Evolutionary conservation across 2,113 vertebrate genomes (phyloP).

Genomic region (Malurus alboscapulatus): DNA sequence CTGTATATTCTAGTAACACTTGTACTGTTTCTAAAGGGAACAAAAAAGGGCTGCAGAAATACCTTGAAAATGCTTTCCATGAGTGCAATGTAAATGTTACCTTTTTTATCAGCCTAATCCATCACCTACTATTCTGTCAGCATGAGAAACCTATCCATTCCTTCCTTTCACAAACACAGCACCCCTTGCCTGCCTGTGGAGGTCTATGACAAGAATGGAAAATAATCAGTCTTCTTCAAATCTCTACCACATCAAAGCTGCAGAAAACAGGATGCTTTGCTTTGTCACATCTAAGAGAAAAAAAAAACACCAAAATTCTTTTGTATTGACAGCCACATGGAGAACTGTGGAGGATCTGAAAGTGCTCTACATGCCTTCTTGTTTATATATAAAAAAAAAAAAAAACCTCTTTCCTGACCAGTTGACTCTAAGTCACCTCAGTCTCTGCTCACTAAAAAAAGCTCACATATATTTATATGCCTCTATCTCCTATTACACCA

Average conservation of each 20-base stretch:
- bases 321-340: neutral
- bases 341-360: accelerated
- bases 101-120: neutral
- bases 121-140: neutral
- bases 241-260: neutral
- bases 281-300: neutral
- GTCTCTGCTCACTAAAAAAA: neutral
- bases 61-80: neutral
- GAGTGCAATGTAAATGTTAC: neutral
- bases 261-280: neutral
- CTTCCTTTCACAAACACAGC: neutral
- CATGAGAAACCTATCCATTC: neutral
- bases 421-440: neutral
- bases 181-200: neutral
- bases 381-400: neutral
- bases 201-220: neutral
- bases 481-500: neutral
- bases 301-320: neutral
- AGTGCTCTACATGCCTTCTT: neutral
- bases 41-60: neutral
- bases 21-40: neutral
- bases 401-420: neutral
- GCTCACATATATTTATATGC: neutral
- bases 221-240: neutral
- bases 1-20: neutral